Evolutionary conservation across 1,140 invertebrate species (phyloP), one percentile per base, ranked within the genome.

Genomic region (Chironomus tepperi): DNA sequence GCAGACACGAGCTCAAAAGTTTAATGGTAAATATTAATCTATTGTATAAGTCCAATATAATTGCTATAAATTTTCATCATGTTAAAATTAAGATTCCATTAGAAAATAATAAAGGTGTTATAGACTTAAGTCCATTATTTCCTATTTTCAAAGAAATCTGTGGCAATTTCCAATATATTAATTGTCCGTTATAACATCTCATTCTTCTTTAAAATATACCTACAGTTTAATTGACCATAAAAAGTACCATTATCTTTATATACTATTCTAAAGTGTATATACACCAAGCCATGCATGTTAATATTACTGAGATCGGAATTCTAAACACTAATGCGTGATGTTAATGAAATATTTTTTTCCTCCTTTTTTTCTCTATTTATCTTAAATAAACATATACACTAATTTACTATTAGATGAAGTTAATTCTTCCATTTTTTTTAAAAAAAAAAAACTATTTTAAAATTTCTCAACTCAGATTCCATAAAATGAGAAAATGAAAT

Each of bases 1-100:
- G 43, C 81, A 83, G 73, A 81, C 80, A 65, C 82, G 85, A 77
- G 84, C 85, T 16, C 80, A 79, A 74, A 84, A 84, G 79, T 85
- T 86, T 76, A 85, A 86, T 78, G 82, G 84, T 85, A 79, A 83
- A 82, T 80, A 34, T 34, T 34, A 34, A 34, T 34, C 24, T 34
- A 1, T 34, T 34, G 1, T 34, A 34, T 34, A 34, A 5, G 24
- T 34, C 24, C 24, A 34, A 34, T 2, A 2, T 34, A 34, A 34
- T 34, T 34, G 24, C 24, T 34, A 34, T 34, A 34, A 34, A 5
- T 34, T 34, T 34, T n/a, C n/a, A n/a, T n/a, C n/a, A n/a, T n/a
- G n/a, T n/a, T n/a, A n/a, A n/a, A n/a, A n/a, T n/a, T n/a, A n/a
- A n/a, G n/a, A n/a, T n/a, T n/a, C n/a, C n/a, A n/a, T n/a, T n/a